A percentile compares a stretch with the other conserved stretches of the same genome.
These are phyloP conservation scores for Halocynthia aurantium DNA, from an alignment of 23 tunicate genomes.

Conservation along the genomic window DNA sequence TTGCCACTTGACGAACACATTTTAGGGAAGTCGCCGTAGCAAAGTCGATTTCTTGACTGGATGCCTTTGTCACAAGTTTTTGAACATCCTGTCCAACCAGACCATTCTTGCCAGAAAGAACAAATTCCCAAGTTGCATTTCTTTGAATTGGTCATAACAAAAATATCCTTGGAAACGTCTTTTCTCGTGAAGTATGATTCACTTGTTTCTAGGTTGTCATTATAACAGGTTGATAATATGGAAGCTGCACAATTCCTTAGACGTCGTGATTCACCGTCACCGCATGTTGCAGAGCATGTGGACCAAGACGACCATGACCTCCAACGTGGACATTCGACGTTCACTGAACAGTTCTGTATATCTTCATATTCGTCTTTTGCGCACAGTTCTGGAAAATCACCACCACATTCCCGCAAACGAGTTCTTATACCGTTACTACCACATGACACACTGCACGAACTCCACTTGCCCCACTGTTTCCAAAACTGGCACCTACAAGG, in stretches of 20 bases:
- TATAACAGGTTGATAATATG: neutral
- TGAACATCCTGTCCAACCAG: slow-evolving; percentile 53
- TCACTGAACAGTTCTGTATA: slow-evolving; percentile 23
- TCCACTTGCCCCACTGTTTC: slow-evolving; percentile 69
- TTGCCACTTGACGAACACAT: slow-evolving; percentile 28
- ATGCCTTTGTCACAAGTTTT: slow-evolving; percentile 61
- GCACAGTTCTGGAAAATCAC: slow-evolving; percentile 56
- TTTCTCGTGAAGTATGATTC: neutral
- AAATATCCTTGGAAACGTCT: neutral
- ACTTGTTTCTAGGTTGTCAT: neutral
- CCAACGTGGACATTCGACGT: slow-evolving; percentile 38
- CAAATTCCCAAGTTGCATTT: slow-evolving; percentile 33
- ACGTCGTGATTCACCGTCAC: slow-evolving; percentile 12
- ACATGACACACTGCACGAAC: slow-evolving; percentile 52
- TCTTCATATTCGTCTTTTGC: slow-evolving; percentile 15
- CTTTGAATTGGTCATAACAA: neutral
- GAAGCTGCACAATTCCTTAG: slow-evolving; percentile 18
- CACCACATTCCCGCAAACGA: slow-evolving; percentile 50
- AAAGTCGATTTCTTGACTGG: slow-evolving; percentile 28
- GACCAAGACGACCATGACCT: slow-evolving; percentile 30
- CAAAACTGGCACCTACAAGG: slow-evolving; percentile 50
- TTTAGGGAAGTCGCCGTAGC: slow-evolving; percentile 63
- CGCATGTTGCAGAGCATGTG: slow-evolving; percentile 36
- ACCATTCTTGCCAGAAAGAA: slow-evolving; percentile 70
- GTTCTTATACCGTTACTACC: slow-evolving; percentile 38